These are phyloP conservation scores for Sarcophaga rosellei DNA, from an alignment of 2,888 invertebrate genomes.

Conservation along the genomic window DNA sequence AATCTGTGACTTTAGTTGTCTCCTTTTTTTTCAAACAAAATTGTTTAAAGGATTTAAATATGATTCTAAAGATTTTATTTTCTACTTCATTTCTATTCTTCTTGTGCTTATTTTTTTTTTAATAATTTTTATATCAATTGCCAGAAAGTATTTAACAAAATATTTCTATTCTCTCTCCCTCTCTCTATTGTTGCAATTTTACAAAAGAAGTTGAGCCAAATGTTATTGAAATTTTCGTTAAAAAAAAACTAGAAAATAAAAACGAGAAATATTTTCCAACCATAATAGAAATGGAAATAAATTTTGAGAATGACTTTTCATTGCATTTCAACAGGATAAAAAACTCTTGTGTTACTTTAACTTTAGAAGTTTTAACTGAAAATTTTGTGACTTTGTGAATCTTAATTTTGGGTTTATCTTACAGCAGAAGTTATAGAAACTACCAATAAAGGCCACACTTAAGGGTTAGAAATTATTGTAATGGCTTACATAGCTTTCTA, in stretches of 20 bases:
- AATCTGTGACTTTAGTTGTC: constrained; percentile 6
- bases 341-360: constrained; percentile 13
- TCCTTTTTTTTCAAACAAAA: constrained; percentile 27
- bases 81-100: neutral
- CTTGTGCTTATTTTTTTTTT: constrained; percentile 6
- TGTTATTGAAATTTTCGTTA: constrained; percentile 41
- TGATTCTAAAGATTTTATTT: constrained; percentile 60
- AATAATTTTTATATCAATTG: constrained; percentile 17
- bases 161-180: constrained; percentile 1
- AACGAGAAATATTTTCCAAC: neutral
- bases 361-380: constrained; percentile 43
- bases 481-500: neutral
- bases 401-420: constrained; percentile 25
- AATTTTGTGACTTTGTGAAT: constrained; percentile 50
- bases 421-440: neutral
- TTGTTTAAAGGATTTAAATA: constrained; percentile 66
- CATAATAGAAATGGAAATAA: constrained; percentile 46
- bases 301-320: constrained; percentile 54
- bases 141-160: constrained; percentile 37
- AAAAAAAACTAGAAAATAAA: neutral
- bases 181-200: constrained; percentile 38
- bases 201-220: constrained; percentile 45
- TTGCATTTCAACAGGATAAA: neutral
- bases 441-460: neutral
- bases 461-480: neutral